Base-by-base conservation (phyloP, 2,888 invertebrate genomes). In the Operophtera brumata region DNA sequence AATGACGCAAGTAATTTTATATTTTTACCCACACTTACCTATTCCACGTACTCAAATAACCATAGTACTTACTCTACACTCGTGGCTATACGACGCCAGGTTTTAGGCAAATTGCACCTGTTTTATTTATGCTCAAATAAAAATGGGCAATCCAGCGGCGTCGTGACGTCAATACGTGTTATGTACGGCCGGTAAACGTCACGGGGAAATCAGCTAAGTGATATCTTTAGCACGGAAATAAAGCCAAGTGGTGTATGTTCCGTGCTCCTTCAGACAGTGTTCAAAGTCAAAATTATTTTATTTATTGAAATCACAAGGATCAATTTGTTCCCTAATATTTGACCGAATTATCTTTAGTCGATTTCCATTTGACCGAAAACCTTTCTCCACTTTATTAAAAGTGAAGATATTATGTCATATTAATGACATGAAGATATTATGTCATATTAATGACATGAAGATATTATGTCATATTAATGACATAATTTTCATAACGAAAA, bases 41-140 rank as follows among this genome's bases (percentile, higher is more conserved):
- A 56, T 52, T 56, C 57, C 60, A 65, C 66, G 64, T 62, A 55
- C 48, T 44, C 51, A 64, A 59, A 66, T 67, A 69, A 68, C 62
- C 47, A 57, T 11, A 35, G 66, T 61, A 65, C 65, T 52, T 50
- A 57, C 53, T 20, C 20, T 20, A 55, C 54, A 62, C 66, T 64
- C 61, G 61, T 62, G 66, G 57, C 54, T 20, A 39, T 53, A 59
- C 69, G 68, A 69, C 67, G 67, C 69, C 68, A 65, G 80, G 84
- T 86, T 86, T 86, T 86, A 86, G 77, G 77, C 78, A 87, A 88
- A 88, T 87, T 87, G 87, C 82, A 65, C 41, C 25, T 40, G 79
- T 83, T 82, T 86, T 88, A 87, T 88, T 86, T 87, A 87, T 83
- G 77, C 67, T 61, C 68, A 69, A 77, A 80, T 85, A 84, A 84